phyloP scores from a whole-genome alignment of 2,888 invertebrate species.

The Tachina fera region DNA sequence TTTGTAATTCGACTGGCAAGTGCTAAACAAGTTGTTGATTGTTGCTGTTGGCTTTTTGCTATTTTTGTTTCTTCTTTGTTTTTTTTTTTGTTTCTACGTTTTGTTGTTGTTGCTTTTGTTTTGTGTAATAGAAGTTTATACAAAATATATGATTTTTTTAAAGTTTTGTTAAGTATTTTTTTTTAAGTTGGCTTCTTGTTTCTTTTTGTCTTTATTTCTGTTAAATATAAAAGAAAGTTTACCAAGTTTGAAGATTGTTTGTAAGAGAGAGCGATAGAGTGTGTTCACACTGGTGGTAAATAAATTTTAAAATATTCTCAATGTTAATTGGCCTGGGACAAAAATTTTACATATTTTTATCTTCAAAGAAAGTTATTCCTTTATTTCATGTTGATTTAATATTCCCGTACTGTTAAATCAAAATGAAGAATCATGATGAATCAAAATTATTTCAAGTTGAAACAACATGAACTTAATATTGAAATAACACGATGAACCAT shows the following conservation, averaged over 20 bases:
- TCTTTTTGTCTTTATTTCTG: not conserved
- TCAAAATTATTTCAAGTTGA: too few relatives aligned
- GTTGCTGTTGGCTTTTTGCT: conserved; percentile 62
- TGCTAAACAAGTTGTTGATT: conserved; percentile 70
- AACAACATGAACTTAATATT: too few relatives aligned
- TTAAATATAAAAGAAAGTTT: conserved; percentile 30
- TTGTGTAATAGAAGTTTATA: conserved; percentile 38
- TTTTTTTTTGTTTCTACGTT: conserved; percentile 23
- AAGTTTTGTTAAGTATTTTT: conserved; percentile 30
- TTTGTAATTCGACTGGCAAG: conserved; percentile 53
- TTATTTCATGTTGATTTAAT: not conserved
- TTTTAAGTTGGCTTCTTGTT: conserved; percentile 37
- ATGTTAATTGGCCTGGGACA: too few relatives aligned
- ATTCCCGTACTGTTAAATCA: too few relatives aligned
- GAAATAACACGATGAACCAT: too few relatives aligned
- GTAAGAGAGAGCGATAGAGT: not conserved
- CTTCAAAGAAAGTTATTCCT: not conserved
- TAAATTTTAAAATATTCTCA: not conserved
- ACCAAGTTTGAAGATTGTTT: conserved; percentile 32
- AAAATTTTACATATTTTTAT: too few relatives aligned
- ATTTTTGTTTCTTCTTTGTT: conserved; percentile 20
- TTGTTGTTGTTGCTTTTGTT: conserved; percentile 36
- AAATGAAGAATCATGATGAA: too few relatives aligned
- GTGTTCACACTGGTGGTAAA: conserved; percentile 34
- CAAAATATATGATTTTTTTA: conserved; percentile 42